Evolutionary conservation across 2,888 invertebrate genomes (phyloP).

Genomic region (Drosophila melanosoma): DNA sequence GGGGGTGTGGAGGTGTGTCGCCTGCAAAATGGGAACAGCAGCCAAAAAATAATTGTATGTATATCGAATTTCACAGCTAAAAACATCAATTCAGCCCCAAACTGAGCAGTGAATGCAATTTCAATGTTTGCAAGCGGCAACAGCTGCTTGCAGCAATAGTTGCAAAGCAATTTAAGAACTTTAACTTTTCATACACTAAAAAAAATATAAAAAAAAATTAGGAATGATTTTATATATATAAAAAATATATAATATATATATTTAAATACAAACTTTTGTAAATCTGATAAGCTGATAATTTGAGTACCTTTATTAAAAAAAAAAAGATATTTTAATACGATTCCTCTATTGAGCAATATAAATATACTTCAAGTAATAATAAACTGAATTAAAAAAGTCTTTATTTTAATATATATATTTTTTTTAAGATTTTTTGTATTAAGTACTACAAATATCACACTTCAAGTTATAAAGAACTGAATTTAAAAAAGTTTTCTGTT

Average conservation of each 20-base stretch:
- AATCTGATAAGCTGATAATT: not conserved
- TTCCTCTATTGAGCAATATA: no score
- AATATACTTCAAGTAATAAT: no score
- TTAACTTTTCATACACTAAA: conserved; percentile 10
- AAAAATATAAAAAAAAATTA: not conserved
- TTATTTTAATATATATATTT: not conserved
- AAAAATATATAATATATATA: not conserved
- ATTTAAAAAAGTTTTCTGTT: not conserved
- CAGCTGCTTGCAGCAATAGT: conserved; percentile 29
- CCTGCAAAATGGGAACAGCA: not conserved
- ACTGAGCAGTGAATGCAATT: not conserved
- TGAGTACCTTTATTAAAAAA: no score
- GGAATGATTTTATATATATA: not conserved
- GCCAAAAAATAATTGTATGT: conserved; percentile 46
- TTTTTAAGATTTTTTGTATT: not conserved
- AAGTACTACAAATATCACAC: not conserved
- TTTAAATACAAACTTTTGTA: not conserved
- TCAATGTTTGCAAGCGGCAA: conserved; percentile 5
- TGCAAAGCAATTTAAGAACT: conserved; percentile 43
- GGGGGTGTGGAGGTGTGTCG: not conserved
- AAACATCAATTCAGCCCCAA: conserved; percentile 30
- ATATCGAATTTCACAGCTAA: conserved; percentile 49
- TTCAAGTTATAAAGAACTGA: not conserved
- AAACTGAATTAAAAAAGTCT: no score
- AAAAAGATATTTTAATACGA: no score